Base-by-base conservation (phyloP, 2,888 invertebrate genomes). In the Cephus rjabovi region DNA sequence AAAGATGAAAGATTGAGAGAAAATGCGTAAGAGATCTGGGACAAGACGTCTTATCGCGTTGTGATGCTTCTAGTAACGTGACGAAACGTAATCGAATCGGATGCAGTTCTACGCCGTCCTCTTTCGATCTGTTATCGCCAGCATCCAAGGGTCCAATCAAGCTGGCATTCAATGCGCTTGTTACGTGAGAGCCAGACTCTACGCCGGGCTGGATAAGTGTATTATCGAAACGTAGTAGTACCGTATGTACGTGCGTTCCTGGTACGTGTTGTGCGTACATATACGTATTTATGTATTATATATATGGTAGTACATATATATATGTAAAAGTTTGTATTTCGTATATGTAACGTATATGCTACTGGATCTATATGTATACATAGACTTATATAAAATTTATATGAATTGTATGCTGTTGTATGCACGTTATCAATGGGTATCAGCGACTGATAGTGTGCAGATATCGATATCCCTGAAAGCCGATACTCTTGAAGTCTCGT, bases 141-240 rank as follows among this genome's bases (percentile, higher is more conserved):
- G 80, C 79, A 80, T 87, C 84, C 86, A 83, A 86, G 85, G 81
- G 82, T 87, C 87, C 87, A 88, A 89, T 89, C 89, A 88, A 88
- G 89, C 85, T 84, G 80, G 87, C 85, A 89, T 89, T 89, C 84
- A 89, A 88, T 88, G 87, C 83, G 86, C 88, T 89, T 89, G 88
- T 89, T 89, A 87, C 84, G 82, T 81, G 80, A 78, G 76, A 69
- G 75, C 68, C 80, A 69, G 69, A 73, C 76, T 71, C 77, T 75
- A 40, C 76, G 74, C 73, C 77, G 79, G 74, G 76, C 79, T 74
- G 76, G 83, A 86, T 85, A 84, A 86, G 85, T 85, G 83, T 81
- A 83, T 86, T 87, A 83, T 83, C 83, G 83, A 79, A 81, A 82
- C 15, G 70, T 70, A 70, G 30, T 33, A 40, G 40, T 40, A 40